Percentiles rank a stretch among this genome's conserved stretches.
Conservation (phyloP, 2,888 invertebrate genomes). For the Heliconius cydno region DNA sequence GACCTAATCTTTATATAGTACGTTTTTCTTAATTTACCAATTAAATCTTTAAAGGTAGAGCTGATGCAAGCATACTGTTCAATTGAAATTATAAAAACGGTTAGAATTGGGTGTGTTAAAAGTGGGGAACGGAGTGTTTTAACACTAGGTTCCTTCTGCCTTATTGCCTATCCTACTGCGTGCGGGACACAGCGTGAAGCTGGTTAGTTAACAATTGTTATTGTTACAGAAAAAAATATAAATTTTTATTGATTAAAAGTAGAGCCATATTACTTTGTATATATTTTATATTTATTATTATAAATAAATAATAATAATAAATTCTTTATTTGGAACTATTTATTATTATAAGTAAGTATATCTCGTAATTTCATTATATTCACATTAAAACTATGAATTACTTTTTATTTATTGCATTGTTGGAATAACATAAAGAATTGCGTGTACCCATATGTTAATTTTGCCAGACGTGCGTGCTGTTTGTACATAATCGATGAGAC, state of each 20-base stretch:
- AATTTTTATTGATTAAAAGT: not conserved
- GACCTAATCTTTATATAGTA: constrained; percentile 66
- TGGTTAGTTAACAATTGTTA: no score
- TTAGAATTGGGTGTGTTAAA: no score
- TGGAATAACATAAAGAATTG: constrained; percentile 14
- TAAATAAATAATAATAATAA: no score
- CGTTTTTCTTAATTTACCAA: constrained; percentile 60
- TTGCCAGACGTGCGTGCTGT: constrained; percentile 38
- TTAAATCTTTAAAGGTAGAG: constrained; percentile 1
- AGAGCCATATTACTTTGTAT: not conserved
- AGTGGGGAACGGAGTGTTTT: no score
- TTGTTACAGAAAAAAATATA: no score
- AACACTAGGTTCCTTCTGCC: no score
- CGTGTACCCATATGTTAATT: constrained; percentile 32
- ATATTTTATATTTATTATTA: not conserved
- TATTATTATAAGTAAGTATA: not conserved
- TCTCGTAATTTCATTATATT: not conserved
- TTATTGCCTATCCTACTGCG: no score
- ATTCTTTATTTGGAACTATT: no score
- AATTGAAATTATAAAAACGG: no score
- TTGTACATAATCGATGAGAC: constrained; percentile 35
- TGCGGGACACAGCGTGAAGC: no score
- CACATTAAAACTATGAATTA: not conserved
- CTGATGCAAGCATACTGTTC: not conserved
- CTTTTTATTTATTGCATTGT: constrained; percentile 10